These are phyloP conservation scores for Girardinichthys multiradiatus DNA, from an alignment of 2,113 vertebrate species.

Conservation along the genomic window DNA sequence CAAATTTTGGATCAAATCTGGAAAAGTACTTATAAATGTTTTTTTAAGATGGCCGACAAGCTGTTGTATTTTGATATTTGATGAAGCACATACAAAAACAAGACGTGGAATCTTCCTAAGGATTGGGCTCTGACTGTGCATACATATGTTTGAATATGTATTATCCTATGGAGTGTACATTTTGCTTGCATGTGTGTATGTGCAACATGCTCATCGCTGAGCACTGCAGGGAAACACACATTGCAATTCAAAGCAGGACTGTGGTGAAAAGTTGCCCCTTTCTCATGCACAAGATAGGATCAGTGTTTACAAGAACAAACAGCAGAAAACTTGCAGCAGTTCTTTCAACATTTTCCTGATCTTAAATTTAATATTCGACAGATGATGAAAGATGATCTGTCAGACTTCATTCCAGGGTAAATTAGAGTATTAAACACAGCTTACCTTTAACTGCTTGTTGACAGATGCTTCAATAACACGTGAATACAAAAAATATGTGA, in stretches of 20 bases:
- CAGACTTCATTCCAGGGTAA: background rate
- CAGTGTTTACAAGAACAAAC: slow-evolving; percentile 70
- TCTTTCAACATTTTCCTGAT: slow-evolving; percentile 2
- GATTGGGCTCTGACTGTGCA: background rate
- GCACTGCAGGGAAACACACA: slow-evolving; percentile 56
- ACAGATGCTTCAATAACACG: background rate
- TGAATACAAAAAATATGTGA: background rate
- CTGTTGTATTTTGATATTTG: too few species aligned
- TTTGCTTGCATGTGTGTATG: slow-evolving; percentile 2
- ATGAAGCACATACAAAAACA: too few species aligned
- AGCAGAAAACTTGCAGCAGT: slow-evolving; percentile 51
- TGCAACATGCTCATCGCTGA: slow-evolving; percentile 51
- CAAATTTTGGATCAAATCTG: too few species aligned
- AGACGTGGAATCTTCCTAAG: too few species aligned
- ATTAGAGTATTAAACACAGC: background rate
- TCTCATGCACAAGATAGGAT: slow-evolving; percentile 69
- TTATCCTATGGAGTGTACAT: background rate
- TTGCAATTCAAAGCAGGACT: slow-evolving; percentile 67
- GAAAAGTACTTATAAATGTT: too few species aligned
- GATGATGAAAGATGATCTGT: background rate
- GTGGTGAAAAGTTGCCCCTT: slow-evolving; percentile 62
- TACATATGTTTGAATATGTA: slow-evolving; percentile 16
- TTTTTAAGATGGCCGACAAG: too few species aligned
- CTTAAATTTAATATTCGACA: background rate
- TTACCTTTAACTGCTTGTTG: background rate